Percentiles rank a stretch among this genome's conserved stretches.
These are phyloP conservation scores for Silurus aristotelis DNA, from an alignment of 2,797 vertebrate species.

Conservation along the genomic window DNA sequence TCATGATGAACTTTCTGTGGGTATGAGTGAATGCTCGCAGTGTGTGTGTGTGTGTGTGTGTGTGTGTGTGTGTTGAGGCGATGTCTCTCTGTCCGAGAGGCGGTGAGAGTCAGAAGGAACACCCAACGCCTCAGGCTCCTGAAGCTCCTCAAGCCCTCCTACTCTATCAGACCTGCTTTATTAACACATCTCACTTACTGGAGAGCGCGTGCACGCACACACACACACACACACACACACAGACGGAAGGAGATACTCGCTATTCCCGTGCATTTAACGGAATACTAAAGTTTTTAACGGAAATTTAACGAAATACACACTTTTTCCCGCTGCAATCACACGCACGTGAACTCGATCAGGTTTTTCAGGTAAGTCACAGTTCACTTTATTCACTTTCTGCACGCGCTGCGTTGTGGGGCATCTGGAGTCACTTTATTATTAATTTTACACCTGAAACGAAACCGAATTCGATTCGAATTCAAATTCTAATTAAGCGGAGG, in stretches of 20 bases:
- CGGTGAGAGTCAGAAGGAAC: neutral
- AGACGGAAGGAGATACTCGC: neutral
- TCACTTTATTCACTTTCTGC: no score
- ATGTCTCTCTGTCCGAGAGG: neutral
- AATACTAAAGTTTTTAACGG: neutral
- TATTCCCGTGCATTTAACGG: neutral
- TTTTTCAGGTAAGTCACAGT: slow-evolving; percentile 10
- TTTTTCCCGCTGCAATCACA: no score
- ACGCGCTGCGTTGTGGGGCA: no score
- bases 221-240: neutral
- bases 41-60: neutral
- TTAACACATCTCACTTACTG: neutral
- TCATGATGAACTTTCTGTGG: no score
- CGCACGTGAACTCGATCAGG: neutral
- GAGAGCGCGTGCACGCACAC: neutral
- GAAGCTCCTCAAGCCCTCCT: neutral
- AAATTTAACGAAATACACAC: neutral
- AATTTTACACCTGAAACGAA: neutral
- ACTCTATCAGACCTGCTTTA: neutral
- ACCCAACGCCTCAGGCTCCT: neutral
- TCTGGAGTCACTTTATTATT: neutral
- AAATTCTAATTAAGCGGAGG: no score
- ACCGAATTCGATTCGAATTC: neutral
- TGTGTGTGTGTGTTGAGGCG: neutral
- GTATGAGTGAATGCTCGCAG: no score